Evolutionary conservation across 1,140 invertebrate species (phyloP).

Genomic region (Ostrea denselamellosa): DNA sequence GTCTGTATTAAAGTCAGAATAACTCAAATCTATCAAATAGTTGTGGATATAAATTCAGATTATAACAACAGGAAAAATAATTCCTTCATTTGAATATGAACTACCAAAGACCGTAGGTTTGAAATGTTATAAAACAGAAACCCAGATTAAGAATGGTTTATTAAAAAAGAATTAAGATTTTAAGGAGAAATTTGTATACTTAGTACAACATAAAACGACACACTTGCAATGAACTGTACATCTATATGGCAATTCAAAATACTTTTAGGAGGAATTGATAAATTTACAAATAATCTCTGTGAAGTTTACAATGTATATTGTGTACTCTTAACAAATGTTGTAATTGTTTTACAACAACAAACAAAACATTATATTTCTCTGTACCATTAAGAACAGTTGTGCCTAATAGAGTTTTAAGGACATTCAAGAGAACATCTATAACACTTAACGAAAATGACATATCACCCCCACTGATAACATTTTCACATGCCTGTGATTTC

Average conservation of each 20-base stretch:
- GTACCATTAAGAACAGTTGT: not conserved
- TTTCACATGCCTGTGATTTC: not conserved
- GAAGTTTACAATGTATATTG: not conserved
- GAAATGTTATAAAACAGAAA: no score
- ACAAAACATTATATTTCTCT: not conserved
- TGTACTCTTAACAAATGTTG: not conserved
- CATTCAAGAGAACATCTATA: not conserved
- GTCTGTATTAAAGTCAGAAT: no score
- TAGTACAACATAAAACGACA: no score
- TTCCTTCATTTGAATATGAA: no score
- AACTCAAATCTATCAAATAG: no score
- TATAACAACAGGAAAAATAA: no score
- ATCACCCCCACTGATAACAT: not conserved
- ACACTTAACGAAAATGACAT: not conserved
- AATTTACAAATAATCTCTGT: not conserved
- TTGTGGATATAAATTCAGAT: no score
- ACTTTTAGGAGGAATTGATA: not conserved
- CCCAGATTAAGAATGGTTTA: not conserved
- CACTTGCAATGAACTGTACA: no score
- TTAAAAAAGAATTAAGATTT: not conserved
- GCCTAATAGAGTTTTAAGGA: not conserved
- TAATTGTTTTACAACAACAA: not conserved
- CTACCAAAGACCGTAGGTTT: no score
- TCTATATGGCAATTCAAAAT: no score
- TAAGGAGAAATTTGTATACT: not conserved